phyloP scores from a whole-genome alignment of 2,888 invertebrate genomes.

The Bugulina stolonifera region DNA sequence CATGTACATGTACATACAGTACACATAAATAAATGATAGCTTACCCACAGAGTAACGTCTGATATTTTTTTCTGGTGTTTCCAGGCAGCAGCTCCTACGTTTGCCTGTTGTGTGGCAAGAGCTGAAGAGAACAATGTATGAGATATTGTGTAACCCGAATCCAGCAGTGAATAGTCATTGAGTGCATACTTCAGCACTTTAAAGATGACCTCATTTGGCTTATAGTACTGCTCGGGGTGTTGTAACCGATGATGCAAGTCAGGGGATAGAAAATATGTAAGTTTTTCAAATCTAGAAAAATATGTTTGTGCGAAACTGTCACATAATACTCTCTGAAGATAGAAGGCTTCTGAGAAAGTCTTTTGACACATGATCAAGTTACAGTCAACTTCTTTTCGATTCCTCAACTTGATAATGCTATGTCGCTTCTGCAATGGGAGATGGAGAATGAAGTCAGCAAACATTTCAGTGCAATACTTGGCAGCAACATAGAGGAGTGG shows the following conservation, averaged over 20 bases:
- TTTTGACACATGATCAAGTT: background rate
- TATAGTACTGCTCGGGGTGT: no score
- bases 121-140: background rate
- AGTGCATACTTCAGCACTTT: background rate
- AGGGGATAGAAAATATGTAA: no score
- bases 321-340: no score
- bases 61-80: no score
- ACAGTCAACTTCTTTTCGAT: background rate
- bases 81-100: no score
- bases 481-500: background rate
- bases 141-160: background rate
- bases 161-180: background rate
- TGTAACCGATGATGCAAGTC: no score
- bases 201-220: background rate
- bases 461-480: background rate
- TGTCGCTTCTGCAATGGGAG: background rate
- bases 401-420: background rate
- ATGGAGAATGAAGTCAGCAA: background rate
- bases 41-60: no score
- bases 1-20: no score
- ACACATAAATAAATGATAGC: no score
- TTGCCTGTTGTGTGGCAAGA: background rate
- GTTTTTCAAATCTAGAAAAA: no score
- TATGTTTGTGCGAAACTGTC: no score
- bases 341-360: no score